Conservation (phyloP, 2,113 vertebrate species). For the Mesitornis unicolor region DNA sequence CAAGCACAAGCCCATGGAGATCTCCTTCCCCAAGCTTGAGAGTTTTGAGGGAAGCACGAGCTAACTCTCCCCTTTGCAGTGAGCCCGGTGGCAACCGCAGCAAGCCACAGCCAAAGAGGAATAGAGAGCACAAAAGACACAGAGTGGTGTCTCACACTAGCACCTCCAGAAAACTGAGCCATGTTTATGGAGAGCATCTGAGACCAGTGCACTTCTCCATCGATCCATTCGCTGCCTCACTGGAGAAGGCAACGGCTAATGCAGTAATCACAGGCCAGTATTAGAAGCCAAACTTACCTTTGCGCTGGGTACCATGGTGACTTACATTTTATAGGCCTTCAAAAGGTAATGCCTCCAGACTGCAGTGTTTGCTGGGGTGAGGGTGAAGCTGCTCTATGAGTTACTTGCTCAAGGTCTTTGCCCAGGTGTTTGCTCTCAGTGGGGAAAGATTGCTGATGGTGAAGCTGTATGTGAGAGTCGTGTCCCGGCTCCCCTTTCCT, state of each 20-base stretch:
- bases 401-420: neutral
- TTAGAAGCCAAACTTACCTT: neutral
- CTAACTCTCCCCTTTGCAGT: neutral
- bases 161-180: neutral
- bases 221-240: neutral
- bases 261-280: neutral
- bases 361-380: neutral
- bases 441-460: neutral
- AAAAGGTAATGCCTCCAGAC: neutral
- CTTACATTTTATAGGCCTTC: neutral
- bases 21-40: neutral
- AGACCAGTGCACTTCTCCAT: neutral
- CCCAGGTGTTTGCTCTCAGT: neutral
- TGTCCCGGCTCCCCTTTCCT: neutral
- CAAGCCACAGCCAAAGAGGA: neutral
- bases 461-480: neutral
- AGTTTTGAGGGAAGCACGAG: neutral
- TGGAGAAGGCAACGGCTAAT: neutral
- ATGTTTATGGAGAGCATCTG: neutral
- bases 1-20: neutral
- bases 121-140: neutral
- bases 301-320: neutral
- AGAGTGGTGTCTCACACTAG: neutral
- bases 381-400: neutral
- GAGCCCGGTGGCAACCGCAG: neutral